Evolutionary conservation across 2,888 invertebrate genomes (phyloP).

Genomic region (Sympetrum striolatum): DNA sequence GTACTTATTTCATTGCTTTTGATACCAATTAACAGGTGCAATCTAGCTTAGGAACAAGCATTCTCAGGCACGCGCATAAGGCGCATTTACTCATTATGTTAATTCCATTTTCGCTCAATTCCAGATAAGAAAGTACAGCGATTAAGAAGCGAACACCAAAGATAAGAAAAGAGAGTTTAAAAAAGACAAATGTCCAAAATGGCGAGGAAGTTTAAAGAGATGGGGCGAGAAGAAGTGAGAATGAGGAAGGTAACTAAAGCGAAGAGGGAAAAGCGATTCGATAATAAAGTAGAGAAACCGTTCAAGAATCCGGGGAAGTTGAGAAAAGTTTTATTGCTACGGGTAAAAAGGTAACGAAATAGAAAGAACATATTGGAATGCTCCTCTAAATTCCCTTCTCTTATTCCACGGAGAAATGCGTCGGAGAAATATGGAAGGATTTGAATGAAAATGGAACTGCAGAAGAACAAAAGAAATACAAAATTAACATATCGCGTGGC

Average conservation of each 20-base stretch:
- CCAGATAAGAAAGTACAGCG: too few species aligned
- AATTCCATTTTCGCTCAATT: too few species aligned
- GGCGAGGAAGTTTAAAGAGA: background rate
- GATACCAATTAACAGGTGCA: too few species aligned
- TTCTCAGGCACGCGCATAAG: too few species aligned
- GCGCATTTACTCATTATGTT: too few species aligned
- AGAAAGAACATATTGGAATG: constrained; percentile 24
- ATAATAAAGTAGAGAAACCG: constrained; percentile 4
- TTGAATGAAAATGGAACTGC: background rate
- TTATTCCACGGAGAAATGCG: background rate
- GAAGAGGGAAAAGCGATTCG: background rate
- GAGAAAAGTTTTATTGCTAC: constrained; percentile 21
- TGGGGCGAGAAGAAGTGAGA: background rate
- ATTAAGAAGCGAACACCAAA: too few species aligned
- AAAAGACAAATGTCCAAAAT: too few species aligned
- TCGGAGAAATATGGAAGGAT: background rate
- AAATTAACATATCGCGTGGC: background rate
- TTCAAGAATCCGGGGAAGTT: constrained; percentile 7
- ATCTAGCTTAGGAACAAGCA: too few species aligned
- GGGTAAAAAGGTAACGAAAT: constrained; percentile 1
- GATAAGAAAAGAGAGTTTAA: too few species aligned
- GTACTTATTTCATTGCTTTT: too few species aligned
- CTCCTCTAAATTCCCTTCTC: background rate
- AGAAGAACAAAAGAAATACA: too few species aligned
- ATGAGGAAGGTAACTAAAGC: background rate